Evolutionary conservation across 2,113 vertebrate genomes (phyloP).

Genomic region (Zonotrichia leucophrys): DNA sequence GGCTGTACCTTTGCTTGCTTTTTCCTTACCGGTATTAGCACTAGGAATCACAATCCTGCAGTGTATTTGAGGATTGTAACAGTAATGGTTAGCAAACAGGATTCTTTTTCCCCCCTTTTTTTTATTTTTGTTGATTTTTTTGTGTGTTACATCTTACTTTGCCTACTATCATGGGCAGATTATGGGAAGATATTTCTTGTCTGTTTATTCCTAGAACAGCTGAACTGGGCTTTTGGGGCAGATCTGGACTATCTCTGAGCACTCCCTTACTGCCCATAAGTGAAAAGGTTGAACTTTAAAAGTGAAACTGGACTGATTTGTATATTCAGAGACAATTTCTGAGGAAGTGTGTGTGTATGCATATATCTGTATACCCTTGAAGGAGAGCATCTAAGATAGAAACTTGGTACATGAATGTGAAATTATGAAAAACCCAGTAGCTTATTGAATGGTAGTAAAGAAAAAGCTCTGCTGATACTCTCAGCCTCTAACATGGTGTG

Average conservation of each 20-base stretch:
- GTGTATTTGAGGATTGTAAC: not conserved
- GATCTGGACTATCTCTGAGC: not conserved
- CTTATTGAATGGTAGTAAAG: not conserved
- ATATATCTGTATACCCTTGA: not conserved
- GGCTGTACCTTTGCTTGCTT: not conserved
- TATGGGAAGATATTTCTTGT: not conserved
- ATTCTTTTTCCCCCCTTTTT: not conserved
- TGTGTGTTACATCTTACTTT: not conserved
- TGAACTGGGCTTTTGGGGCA: not conserved
- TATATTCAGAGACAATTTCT: not conserved
- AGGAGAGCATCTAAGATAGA: not conserved
- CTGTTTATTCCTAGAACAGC: not conserved
- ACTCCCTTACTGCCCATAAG: not conserved
- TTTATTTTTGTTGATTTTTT: not conserved
- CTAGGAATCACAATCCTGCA: not conserved
- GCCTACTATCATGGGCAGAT: not conserved
- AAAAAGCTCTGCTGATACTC: not conserved
- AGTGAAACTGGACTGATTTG: not conserved
- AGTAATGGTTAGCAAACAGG: not conserved
- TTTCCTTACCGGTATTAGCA: not conserved
- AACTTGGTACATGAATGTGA: not conserved
- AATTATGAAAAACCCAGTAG: not conserved
- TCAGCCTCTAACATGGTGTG: not conserved
- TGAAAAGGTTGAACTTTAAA: not conserved
- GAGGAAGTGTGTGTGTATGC: not conserved